Evolutionary conservation across 2,797 vertebrate species (phyloP).

Genomic region (Pseudotriccus pelzelni): DNA sequence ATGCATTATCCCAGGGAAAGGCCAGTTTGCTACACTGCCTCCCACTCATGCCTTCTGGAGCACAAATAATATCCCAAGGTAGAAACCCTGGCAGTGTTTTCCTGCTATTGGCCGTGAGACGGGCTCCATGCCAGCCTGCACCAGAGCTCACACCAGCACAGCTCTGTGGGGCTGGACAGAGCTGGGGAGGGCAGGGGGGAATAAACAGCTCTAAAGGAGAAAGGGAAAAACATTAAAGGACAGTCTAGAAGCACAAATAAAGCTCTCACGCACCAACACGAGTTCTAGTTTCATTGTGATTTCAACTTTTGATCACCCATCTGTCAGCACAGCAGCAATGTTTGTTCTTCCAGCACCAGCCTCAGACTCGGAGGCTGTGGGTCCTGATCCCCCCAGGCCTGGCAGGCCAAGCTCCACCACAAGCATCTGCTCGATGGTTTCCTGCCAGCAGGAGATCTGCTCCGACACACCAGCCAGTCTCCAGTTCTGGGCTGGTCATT

Average conservation of each 20-base stretch:
- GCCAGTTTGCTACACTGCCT: background rate
- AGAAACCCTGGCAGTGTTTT: background rate
- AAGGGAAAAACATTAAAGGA: background rate
- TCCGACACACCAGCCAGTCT: background rate
- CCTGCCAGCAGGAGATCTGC: background rate
- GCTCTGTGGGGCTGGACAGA: fast-evolving
- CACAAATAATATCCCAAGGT: background rate
- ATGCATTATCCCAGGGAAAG: background rate
- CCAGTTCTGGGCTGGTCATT: background rate
- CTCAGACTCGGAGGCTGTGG: background rate
- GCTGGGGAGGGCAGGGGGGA: background rate
- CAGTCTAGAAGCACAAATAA: background rate
- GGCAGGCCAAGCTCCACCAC: background rate
- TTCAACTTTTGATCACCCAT: background rate
- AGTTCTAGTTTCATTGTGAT: background rate
- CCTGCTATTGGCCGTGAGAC: background rate
- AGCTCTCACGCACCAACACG: background rate
- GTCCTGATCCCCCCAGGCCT: background rate
- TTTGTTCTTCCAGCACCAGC: background rate
- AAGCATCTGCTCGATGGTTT: background rate
- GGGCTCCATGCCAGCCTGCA: background rate
- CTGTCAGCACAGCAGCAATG: background rate
- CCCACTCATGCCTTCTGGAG: background rate
- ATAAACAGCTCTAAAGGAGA: background rate
- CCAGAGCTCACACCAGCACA: background rate